phyloP scores from a whole-genome alignment of 2,888 invertebrate species.

The Rambutsinella grinnellia region DNA sequence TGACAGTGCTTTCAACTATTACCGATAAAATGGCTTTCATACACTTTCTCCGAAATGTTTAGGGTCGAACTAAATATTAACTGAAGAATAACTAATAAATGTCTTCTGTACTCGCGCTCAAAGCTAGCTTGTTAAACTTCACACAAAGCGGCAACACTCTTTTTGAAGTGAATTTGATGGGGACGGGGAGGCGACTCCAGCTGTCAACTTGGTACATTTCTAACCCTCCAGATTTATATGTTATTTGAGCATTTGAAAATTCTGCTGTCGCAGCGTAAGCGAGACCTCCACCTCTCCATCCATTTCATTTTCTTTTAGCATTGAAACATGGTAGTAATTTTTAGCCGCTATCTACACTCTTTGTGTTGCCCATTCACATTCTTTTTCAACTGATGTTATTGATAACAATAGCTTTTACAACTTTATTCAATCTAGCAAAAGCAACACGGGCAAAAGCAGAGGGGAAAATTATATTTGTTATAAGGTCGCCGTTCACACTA shows the following conservation, averaged over 20 bases:
- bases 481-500: too few species aligned
- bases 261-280: too few species aligned
- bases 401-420: conserved; percentile 38
- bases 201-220: too few species aligned
- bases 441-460: conserved; percentile 12
- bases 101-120: too few species aligned
- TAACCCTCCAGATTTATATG: too few species aligned
- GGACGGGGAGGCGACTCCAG: background rate
- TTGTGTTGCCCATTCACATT: conserved; percentile 4
- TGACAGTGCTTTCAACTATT: conserved; percentile 30
- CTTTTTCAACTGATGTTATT: conserved; percentile 13
- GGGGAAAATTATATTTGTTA: too few species aligned
- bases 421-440: conserved; percentile 33
- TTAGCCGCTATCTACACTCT: background rate
- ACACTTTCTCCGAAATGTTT: background rate
- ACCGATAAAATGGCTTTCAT: background rate
- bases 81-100: background rate
- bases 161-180: background rate
- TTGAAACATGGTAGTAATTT: too few species aligned
- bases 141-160: background rate
- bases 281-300: too few species aligned
- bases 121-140: too few species aligned
- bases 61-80: background rate
- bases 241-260: too few species aligned
- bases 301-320: too few species aligned